phyloP scores from a whole-genome alignment of 2,888 invertebrate genomes.

The Eupithecia dodoneata region DNA sequence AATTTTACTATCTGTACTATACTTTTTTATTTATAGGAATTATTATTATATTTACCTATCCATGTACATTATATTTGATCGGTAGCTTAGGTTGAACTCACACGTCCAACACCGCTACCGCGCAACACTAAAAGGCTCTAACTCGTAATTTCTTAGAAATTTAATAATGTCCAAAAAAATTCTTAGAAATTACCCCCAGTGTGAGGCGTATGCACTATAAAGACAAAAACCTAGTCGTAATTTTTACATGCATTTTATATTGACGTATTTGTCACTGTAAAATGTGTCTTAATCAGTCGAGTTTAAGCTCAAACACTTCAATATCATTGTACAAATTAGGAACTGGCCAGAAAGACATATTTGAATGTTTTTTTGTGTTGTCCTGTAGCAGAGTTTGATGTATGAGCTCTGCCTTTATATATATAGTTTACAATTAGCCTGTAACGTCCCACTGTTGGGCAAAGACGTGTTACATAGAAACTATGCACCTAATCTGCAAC shows the following conservation, averaged over 20 bases:
- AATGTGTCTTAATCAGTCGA: not conserved
- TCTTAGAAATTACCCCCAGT: no score
- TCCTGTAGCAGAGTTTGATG: not conserved
- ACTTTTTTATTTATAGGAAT: not conserved
- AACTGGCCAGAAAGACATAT: no score
- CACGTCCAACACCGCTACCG: not conserved
- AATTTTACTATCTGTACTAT: not conserved
- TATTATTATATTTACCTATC: not conserved
- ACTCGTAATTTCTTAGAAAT: not conserved
- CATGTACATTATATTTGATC: not conserved
- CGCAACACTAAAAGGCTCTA: not conserved
- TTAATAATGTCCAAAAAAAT: no score
- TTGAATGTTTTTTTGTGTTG: not conserved
- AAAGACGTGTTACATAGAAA: no score
- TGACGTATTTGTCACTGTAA: not conserved
- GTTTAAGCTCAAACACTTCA: no score
- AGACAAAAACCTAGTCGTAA: no score
- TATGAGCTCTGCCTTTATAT: not conserved
- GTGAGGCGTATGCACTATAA: no score
- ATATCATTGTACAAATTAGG: no score
- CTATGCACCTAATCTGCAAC: no score
- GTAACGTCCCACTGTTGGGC: not conserved
- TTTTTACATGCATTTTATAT: no score
- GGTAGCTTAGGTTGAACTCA: not conserved
- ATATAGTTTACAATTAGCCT: not conserved